Conservation (phyloP, 2,797 vertebrate species). For the Setipinna tenuifilis region DNA sequence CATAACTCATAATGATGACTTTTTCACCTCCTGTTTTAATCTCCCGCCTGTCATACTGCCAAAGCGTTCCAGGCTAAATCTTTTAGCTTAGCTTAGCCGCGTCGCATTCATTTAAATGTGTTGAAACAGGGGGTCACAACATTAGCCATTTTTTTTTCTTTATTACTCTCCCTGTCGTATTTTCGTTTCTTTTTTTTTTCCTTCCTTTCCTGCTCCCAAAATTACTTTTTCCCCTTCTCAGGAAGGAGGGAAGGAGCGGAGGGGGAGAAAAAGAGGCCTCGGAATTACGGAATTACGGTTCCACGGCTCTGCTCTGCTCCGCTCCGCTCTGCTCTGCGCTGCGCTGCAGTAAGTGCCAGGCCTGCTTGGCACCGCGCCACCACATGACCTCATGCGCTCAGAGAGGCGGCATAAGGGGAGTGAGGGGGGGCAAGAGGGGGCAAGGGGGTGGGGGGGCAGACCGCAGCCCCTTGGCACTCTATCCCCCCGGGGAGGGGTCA, state of each 20-base stretch:
- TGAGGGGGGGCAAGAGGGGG: too few relatives aligned
- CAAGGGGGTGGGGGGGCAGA: slow-evolving; percentile 25
- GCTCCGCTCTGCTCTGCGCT: too few relatives aligned
- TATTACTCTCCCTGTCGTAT: neutral
- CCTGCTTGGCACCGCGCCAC: slow-evolving; percentile 60
- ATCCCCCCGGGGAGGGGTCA: neutral
- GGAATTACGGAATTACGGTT: slow-evolving; percentile 72
- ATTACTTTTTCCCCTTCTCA: slow-evolving; percentile 68
- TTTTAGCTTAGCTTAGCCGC: slow-evolving; percentile 47
- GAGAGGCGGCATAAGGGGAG: slow-evolving; percentile 45
- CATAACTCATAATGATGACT: neutral
- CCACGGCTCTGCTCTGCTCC: too few relatives aligned
- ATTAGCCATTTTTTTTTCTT: slow-evolving; percentile 43
- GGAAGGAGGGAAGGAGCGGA: slow-evolving; percentile 35
- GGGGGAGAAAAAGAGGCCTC: slow-evolving; percentile 48
- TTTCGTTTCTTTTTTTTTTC: slow-evolving; percentile 42
- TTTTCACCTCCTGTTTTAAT: neutral
- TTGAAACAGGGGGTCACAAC: slow-evolving; percentile 63
- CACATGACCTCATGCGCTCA: slow-evolving; percentile 64
- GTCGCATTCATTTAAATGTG: slow-evolving; percentile 66
- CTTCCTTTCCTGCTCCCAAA: slow-evolving; percentile 68
- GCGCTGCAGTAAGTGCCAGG: slow-evolving; percentile 65
- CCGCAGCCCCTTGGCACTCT: slow-evolving; percentile 24
- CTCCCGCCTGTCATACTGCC: slow-evolving; percentile 39
- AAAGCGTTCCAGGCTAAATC: slow-evolving; percentile 50